Evolutionary conservation across 1,140 invertebrate species (phyloP).

Genomic region (Elysia chlorotica): DNA sequence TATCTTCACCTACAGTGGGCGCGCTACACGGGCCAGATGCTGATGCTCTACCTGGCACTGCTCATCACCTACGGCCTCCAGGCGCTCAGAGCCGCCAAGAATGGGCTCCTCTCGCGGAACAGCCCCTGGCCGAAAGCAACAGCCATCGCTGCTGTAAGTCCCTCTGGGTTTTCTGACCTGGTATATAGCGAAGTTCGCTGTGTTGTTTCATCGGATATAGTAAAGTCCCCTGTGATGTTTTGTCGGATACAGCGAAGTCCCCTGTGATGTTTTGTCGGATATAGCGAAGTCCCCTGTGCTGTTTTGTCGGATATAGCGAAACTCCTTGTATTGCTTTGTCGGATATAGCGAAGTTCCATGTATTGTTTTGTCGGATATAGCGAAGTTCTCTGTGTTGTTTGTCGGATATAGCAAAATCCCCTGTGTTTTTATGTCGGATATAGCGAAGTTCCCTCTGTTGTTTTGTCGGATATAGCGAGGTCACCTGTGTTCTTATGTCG

Average conservation of each 20-base stretch:
- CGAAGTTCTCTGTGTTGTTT: too few species aligned
- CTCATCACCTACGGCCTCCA: background rate
- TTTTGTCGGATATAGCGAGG: background rate
- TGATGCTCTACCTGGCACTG: slow-evolving; percentile 20
- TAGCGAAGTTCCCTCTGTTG: background rate
- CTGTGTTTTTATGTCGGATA: too few species aligned
- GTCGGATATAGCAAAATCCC: too few species aligned
- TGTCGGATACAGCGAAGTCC: background rate
- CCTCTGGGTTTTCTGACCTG: too few species aligned
- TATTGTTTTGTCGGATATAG: too few species aligned
- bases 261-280: background rate
- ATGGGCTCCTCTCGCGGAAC: background rate
- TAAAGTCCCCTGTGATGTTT: background rate
- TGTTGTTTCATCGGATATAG: background rate
- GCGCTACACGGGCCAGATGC: slow-evolving; percentile 12
- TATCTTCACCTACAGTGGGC: slow-evolving; percentile 2
- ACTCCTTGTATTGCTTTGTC: too few species aligned
- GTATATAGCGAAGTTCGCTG: background rate
- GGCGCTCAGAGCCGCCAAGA: slow-evolving; percentile 7
- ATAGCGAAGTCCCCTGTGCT: background rate
- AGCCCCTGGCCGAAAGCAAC: slow-evolving; percentile 11
- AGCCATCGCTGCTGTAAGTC: slow-evolving; percentile 17
- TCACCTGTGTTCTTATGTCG: background rate
- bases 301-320: background rate
- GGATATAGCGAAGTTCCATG: too few species aligned